Conservation (phyloP, 2,113 vertebrate species). For the Semicossyphus pulcher region DNA sequence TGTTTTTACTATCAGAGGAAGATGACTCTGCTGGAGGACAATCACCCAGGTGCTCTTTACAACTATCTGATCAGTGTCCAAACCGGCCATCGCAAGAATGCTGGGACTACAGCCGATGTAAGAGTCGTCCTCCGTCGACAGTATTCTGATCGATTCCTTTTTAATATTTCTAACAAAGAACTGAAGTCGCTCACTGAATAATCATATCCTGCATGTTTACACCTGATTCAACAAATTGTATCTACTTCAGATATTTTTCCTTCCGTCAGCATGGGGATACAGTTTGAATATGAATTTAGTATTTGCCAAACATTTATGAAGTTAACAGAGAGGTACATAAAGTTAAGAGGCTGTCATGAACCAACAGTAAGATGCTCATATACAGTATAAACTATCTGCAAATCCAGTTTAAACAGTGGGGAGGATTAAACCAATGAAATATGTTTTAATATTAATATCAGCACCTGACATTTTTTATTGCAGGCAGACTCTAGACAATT, state of each 20-base stretch:
- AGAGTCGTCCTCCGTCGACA: constrained; percentile 18
- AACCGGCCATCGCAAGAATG: constrained; percentile 84
- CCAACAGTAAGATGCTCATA: too few relatives aligned
- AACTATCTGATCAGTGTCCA: constrained; percentile 86
- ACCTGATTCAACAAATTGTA: not conserved
- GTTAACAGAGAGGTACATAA: too few relatives aligned
- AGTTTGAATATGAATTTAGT: too few relatives aligned
- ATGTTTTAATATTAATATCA: too few relatives aligned
- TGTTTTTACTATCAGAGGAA: constrained; percentile 80
- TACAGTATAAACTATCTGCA: too few relatives aligned
- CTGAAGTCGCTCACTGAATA: too few relatives aligned
- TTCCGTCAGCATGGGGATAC: not conserved
- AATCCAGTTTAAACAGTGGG: too few relatives aligned
- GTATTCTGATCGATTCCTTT: not conserved
- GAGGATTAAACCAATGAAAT: too few relatives aligned
- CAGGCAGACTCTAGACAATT: too few relatives aligned
- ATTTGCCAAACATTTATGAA: too few relatives aligned
- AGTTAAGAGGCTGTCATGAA: too few relatives aligned
- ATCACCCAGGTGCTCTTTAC: constrained; percentile 79
- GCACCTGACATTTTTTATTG: too few relatives aligned
- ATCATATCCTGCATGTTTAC: not conserved
- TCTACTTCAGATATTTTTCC: not conserved
- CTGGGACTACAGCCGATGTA: constrained; percentile 86
- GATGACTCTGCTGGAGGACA: constrained; percentile 86
- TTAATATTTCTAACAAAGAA: not conserved